Base-by-base conservation (phyloP, 2,797 vertebrate species). In the Mormyrus hasselquistii region DNA sequence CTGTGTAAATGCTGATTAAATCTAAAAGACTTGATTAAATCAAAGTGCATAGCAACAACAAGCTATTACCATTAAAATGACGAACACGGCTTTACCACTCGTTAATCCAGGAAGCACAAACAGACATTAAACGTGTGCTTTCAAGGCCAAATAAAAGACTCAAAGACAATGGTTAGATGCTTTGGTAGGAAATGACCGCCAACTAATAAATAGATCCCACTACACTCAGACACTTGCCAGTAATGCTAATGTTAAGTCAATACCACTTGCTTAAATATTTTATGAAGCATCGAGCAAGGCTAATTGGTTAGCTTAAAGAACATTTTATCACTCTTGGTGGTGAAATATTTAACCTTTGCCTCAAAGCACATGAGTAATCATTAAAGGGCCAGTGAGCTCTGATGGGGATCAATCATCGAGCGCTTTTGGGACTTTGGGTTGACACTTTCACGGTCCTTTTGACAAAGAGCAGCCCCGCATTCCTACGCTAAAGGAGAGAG, bases 221-320 rank as follows among this genome's bases (percentile, higher is more conserved):
- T 47, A 59, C 62, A 90, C 47, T 90, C 41, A 89, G 90, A 88
- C 91, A 90, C 86, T 69, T 91, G 73, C 87, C 88, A 89, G 4
- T 90, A 59, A 22, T 83, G 52, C 89, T 92, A 91, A 92, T 92
- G 88, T 89, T 52, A 91, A 92, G 91, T 91, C 90, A 73, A 91
- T 93, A 92, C 87, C 91, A 93, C 91, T 91, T 91, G 90, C 91
- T 93, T 93, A 92, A 92, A 92, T 91, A 91, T 93, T 93, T 91
- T 87, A 92, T 92, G 90, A 89, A 83, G 91, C 76, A 34, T 90
- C 90, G 89, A 92, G 90, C 86, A 90, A 62, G 90, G 90, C 91
- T 92, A 93, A 93, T 92, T 92, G 91, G 90, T 91, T 89, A 90
- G 88, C 89, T 91, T 91, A 92, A 93, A 91, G 87, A 91, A 91